Conservation (phyloP, 2,113 vertebrate species). For the Seriola rivoliana region DNA sequence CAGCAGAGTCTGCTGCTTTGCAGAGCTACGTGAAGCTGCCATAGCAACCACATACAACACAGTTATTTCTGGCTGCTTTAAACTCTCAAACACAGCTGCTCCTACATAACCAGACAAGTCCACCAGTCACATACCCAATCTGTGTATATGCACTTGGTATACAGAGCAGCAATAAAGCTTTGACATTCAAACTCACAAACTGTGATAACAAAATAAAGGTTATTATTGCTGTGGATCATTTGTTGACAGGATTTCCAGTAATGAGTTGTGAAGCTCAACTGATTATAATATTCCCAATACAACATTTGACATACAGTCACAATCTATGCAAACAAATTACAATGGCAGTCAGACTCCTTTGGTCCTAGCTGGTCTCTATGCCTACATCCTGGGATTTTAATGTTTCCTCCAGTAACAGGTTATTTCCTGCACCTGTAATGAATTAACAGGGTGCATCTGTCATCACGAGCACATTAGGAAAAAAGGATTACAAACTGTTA, state of each 20-base stretch:
- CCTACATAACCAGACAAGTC: constrained; percentile 58
- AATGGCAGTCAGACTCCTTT: constrained; percentile 17
- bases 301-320: constrained; percentile 41
- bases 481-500: constrained; percentile 56
- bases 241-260: constrained; percentile 64
- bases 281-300: constrained; percentile 62
- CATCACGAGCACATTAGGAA: constrained; percentile 35
- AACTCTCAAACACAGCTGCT: constrained; percentile 77
- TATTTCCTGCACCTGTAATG: constrained; percentile 53
- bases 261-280: constrained; percentile 53
- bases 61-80: constrained; percentile 72
- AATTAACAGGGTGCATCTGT: constrained; percentile 54
- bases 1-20: constrained; percentile 37
- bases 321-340: constrained; percentile 55
- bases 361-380: neutral
- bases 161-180: constrained; percentile 45
- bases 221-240: constrained; percentile 64
- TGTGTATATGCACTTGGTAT: constrained; percentile 27
- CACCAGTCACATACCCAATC: constrained; percentile 45
- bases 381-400: constrained; percentile 19
- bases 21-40: constrained; percentile 65
- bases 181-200: constrained; percentile 60
- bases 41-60: constrained; percentile 72
- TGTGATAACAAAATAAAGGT: constrained; percentile 53
- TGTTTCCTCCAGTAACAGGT: constrained; percentile 21